Base-by-base conservation (phyloP, 2,113 vertebrate species). In the Tetrax tetrax region DNA sequence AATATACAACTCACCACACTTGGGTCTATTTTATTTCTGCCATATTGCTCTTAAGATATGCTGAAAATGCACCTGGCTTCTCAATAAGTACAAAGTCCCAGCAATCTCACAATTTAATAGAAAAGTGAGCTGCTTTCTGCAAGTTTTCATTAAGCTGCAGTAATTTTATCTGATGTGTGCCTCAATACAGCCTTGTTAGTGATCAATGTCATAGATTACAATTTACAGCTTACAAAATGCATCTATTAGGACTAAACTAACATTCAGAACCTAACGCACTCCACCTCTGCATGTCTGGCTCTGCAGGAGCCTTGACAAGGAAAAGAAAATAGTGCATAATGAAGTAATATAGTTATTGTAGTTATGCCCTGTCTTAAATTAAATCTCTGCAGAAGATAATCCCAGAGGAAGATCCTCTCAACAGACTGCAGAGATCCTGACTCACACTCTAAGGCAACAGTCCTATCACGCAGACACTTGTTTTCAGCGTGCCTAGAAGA, bases 121-220 rank as follows among this genome's bases (percentile, higher is more conserved):
- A 50, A 71, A 50, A 77, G 5, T 1, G 14, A 82, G 38, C 33
- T 65, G 59, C 79, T 68, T 95, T 94, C 82, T 80, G 54, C 56
- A 72, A 90, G 54, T 48, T 94, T 95, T 86, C 83, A 92, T 86
- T 89, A 95, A 61, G 63, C 23, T 57, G 76, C 66, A 94, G 57
- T 92, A 87, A 77, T 80, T 95, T 81, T 65, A 86, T 65, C 85
- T 88, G 71, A 89, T 50, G 23, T 25, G 16, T 70, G 35, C 50
- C 79, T 86, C 64, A 74, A 63, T 45, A 76, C 38, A 90, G 31
- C n/a, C 47, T 76, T 82, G 48, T 74, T 94, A 88, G 38, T 88
- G 59, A 90, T 85, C 63, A 43, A 6, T 43, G 60, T 33, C 22
- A 9, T 4, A 70, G 66, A 94, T 91, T 56, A 89, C 45, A 85